A percentile compares a stretch with the other conserved stretches of the same genome.
Conservation (phyloP, 2,888 invertebrate species). For the Neria commutata region DNA sequence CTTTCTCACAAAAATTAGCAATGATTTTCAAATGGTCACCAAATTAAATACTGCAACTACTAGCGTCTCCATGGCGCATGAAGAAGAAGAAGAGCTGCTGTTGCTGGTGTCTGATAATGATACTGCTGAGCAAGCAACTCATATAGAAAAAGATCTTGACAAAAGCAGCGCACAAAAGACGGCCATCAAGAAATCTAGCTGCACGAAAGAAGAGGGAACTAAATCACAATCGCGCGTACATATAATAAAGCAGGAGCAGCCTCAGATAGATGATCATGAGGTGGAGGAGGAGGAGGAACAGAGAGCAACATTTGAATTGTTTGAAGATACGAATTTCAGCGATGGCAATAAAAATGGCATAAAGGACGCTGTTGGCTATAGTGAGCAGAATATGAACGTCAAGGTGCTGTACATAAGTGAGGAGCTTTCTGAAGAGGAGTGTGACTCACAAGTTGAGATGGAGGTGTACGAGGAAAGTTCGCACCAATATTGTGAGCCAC, state of each 20-base stretch:
- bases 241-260: neutral
- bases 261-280: neutral
- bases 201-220: neutral
- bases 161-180: neutral
- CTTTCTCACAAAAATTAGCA: constrained; percentile 45
- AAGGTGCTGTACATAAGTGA: neutral
- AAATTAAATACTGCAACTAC: constrained; percentile 9
- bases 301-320: too few relatives aligned
- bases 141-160: neutral
- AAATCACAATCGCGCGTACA: neutral
- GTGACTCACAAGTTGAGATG: constrained; percentile 20
- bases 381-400: neutral
- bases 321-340: neutral
- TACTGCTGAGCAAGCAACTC: constrained; percentile 2
- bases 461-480: constrained; percentile 26
- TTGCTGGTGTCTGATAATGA: constrained; percentile 8
- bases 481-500: neutral
- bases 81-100: neutral
- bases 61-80: neutral
- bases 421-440: constrained; percentile 2
- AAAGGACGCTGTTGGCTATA: neutral
- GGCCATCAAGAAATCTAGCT: neutral
- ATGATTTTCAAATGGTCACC: constrained; percentile 48
- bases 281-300: neutral
- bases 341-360: neutral